These are phyloP conservation scores for Drosophila orosa DNA, from an alignment of 1,140 invertebrate genomes.

Conservation along the genomic window DNA sequence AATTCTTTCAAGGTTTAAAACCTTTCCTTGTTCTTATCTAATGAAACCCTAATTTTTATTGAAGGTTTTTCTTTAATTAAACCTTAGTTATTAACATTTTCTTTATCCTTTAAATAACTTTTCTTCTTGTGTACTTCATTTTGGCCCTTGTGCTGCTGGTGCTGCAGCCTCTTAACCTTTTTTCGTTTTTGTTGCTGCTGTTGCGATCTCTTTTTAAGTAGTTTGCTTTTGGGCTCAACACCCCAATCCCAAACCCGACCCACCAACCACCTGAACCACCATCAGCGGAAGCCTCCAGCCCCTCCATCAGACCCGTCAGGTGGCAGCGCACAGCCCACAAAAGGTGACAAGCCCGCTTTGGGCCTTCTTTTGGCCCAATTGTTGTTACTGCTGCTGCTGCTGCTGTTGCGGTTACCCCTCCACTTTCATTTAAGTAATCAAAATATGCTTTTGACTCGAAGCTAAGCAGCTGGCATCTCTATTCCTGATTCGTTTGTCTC, in stretches of 20 bases:
- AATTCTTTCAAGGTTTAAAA: neutral
- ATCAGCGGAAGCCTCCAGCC: conserved; percentile 1
- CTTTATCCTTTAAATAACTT: too few relatives aligned
- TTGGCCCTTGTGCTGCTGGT: conserved; percentile 16
- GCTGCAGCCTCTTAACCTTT: conserved; percentile 79
- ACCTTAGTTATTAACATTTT: neutral
- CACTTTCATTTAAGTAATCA: conserved; percentile 81
- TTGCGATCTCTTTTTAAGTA: conserved; percentile 80
- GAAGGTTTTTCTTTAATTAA: neutral
- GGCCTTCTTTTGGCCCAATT: conserved; percentile 46
- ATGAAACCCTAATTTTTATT: neutral
- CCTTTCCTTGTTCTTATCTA: neutral
- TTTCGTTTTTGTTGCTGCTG: conserved; percentile 46
- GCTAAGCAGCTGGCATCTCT: conserved; percentile 68
- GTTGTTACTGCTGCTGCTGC: conserved; percentile 35
- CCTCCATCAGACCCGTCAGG: conserved; percentile 11
- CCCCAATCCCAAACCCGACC: neutral
- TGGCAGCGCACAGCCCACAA: conserved; percentile 25
- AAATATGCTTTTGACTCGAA: conserved; percentile 80
- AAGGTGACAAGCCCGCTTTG: conserved; percentile 73
- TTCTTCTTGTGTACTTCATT: conserved; percentile 5
- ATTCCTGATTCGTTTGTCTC: conserved; percentile 42
- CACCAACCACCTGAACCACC: conserved; percentile 7
- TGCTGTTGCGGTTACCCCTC: conserved; percentile 24
- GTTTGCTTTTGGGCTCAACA: conserved; percentile 72